A percentile compares a stretch with the other conserved stretches of the same genome.
These are phyloP conservation scores for Syritta pipiens DNA, from an alignment of 2,888 invertebrate genomes.

Conservation along the genomic window DNA sequence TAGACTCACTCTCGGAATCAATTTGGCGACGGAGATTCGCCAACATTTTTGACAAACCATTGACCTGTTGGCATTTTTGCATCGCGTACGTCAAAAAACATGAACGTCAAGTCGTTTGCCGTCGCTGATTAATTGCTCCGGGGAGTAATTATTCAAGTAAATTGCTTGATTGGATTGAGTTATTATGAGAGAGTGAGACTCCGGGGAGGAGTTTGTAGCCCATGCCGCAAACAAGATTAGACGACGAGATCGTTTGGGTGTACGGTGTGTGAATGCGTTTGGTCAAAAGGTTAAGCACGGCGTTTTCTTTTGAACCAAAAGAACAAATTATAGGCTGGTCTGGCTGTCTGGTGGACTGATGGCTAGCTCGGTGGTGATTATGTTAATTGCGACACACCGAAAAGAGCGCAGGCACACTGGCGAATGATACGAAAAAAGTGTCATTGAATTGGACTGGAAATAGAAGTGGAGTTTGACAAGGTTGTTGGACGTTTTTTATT, in stretches of 20 bases:
- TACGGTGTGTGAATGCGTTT: slow-evolving; percentile 1
- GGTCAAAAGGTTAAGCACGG: slow-evolving; percentile 38
- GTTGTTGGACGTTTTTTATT: too few species aligned
- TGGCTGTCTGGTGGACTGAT: too few species aligned
- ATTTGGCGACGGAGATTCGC: slow-evolving; percentile 21
- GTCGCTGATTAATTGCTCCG: slow-evolving; percentile 43
- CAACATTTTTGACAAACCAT: too few species aligned
- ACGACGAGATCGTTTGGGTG: slow-evolving; percentile 2
- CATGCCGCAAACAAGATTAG: neutral
- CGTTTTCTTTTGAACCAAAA: too few species aligned
- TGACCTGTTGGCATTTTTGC: slow-evolving; percentile 54
- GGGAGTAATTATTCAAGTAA: slow-evolving; percentile 47
- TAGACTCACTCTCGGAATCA: neutral
- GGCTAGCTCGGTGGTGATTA: too few species aligned
- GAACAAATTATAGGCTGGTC: too few species aligned
- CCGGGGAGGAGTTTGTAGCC: slow-evolving; percentile 21
- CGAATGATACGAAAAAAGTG: too few species aligned
- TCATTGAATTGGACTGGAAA: too few species aligned
- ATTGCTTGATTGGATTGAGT: slow-evolving; percentile 61
- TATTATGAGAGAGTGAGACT: slow-evolving; percentile 21
- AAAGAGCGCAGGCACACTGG: too few species aligned
- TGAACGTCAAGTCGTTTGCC: slow-evolving; percentile 8
- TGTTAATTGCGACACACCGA: too few species aligned
- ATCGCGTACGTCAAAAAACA: slow-evolving; percentile 33
- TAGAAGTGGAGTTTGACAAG: too few species aligned